Evolutionary conservation across 2,797 vertebrate genomes (phyloP).

Genomic region (Calcarius lapponicus): DNA sequence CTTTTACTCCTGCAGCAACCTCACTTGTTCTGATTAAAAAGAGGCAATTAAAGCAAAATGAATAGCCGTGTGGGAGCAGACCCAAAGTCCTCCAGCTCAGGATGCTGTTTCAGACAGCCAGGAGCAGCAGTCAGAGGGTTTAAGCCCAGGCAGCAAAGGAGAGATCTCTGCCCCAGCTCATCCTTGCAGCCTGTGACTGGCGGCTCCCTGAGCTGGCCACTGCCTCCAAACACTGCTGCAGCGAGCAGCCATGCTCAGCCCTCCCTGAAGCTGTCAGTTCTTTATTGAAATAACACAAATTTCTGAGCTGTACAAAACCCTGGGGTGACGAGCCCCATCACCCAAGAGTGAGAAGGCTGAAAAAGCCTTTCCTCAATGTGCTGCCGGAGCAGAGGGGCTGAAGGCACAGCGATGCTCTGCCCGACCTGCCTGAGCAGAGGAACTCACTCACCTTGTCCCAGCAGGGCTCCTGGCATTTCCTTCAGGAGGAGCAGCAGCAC

Average conservation of each 20-base stretch:
- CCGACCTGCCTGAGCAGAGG: not conserved
- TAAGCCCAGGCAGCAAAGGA: not conserved
- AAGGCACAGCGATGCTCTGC: not conserved
- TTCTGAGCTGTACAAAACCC: not conserved
- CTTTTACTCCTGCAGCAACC: not conserved
- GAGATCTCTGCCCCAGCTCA: not conserved
- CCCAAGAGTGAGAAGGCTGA: not conserved
- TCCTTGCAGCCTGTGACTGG: rapidly evolving
- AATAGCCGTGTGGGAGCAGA: not conserved
- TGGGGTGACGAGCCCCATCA: not conserved
- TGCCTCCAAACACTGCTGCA: not conserved
- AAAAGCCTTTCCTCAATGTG: not conserved
- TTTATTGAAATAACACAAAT: not conserved
- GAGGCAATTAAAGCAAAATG: not conserved
- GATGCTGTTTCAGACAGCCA: not conserved
- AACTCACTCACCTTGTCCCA: not conserved
- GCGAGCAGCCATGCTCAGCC: not conserved
- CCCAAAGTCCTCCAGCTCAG: not conserved
- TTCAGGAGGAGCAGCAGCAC: not conserved
- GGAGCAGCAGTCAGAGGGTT: not conserved
- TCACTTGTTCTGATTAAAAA: not conserved
- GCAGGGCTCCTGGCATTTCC: not conserved
- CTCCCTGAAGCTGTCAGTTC: not conserved
- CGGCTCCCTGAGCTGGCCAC: rapidly evolving
- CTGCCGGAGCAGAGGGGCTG: not conserved